Conservation (phyloP, 1,140 invertebrate species). For the Drosophila bocqueti region DNA sequence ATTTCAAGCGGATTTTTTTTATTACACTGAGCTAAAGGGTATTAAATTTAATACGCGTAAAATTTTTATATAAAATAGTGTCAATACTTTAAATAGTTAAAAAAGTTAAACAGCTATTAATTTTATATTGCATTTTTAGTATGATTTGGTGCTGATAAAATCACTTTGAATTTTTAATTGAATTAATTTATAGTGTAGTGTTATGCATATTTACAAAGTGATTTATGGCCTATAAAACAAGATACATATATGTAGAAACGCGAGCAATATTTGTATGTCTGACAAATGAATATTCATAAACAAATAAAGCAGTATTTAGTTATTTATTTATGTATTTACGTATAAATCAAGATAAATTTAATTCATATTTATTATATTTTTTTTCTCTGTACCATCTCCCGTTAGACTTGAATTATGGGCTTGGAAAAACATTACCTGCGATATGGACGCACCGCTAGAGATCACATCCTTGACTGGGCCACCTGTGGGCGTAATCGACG, state of each 20-base stretch:
- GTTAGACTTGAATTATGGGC: slow-evolving; percentile 86
- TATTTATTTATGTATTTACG: neutral
- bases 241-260: neutral
- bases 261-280: neutral
- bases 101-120: neutral
- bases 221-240: neutral
- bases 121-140: neutral
- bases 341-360: fast-evolving
- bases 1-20: slow-evolving; percentile 35
- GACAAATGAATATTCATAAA: neutral
- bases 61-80: neutral
- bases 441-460: slow-evolving; percentile 89
- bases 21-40: neutral
- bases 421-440: slow-evolving; percentile 90
- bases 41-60: too few species aligned
- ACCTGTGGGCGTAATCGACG: slow-evolving; percentile 71
- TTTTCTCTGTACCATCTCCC: slow-evolving; percentile 14
- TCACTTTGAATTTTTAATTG: neutral
- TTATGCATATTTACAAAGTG: neutral
- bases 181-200: neutral
- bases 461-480: slow-evolving; percentile 88
- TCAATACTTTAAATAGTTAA: neutral
- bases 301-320: neutral
- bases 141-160: neutral
- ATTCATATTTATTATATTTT: neutral